Conservation (phyloP, 2,888 invertebrate genomes). For the Nasonia oneida region DNA sequence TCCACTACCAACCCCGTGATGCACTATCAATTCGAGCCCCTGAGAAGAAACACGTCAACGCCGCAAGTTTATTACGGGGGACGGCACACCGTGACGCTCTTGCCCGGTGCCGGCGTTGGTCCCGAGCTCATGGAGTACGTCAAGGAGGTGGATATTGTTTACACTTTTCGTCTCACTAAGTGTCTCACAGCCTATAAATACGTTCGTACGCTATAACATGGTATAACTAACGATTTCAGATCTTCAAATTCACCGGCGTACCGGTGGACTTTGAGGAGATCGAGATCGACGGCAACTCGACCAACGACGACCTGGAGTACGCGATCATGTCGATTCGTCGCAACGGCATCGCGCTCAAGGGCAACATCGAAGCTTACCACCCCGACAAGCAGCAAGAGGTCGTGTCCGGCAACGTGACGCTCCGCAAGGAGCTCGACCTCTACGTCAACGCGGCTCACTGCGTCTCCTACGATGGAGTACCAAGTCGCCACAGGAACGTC, state of each 20-base stretch:
- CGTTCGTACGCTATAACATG: background rate
- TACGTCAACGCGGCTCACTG: constrained; percentile 96
- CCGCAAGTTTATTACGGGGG: constrained; percentile 95
- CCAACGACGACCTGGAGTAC: constrained; percentile 91
- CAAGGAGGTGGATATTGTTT: constrained; percentile 87
- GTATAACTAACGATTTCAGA: constrained; percentile 62
- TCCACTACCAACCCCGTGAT: constrained; percentile 81
- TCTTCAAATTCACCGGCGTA: constrained; percentile 88
- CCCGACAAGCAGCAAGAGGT: constrained; percentile 91
- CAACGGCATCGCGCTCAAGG: constrained; percentile 97
- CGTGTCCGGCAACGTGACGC: constrained; percentile 94
- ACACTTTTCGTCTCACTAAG: background rate
- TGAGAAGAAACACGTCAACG: constrained; percentile 80
- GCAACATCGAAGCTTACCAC: constrained; percentile 93
- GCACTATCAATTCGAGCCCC: constrained; percentile 83
- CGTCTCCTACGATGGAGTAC: constrained; percentile 91
- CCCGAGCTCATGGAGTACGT: constrained; percentile 97
- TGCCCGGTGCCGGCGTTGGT: constrained; percentile 98
- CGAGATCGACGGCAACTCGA: constrained; percentile 91
- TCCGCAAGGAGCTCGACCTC: constrained; percentile 94
- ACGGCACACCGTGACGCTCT: constrained; percentile 95
- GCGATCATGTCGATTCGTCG: constrained; percentile 96
- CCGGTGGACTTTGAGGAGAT: constrained; percentile 98
- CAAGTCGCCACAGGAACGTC: constrained; percentile 90
- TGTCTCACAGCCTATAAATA: background rate